Percentiles rank a stretch among this genome's conserved stretches.
Conservation (phyloP, 2,888 invertebrate species). For the Euclidia mi region DNA sequence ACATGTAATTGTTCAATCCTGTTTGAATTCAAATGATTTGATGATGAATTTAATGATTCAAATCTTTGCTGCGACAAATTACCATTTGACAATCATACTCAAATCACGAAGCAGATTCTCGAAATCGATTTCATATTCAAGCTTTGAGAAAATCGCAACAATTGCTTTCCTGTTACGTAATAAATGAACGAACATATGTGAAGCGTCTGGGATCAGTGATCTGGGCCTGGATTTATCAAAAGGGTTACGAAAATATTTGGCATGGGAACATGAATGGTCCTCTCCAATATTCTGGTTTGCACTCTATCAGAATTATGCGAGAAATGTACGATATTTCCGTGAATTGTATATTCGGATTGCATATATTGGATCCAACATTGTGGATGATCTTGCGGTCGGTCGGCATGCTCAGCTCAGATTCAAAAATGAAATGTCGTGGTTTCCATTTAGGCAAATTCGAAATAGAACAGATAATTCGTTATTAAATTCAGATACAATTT, state of each 20-base stretch:
- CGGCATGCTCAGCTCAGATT: too few relatives aligned
- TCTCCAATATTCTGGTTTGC: constrained; percentile 4
- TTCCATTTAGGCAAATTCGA: too few relatives aligned
- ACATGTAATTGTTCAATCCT: too few relatives aligned
- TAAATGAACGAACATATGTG: constrained; percentile 8
- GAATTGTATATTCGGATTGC: not conserved
- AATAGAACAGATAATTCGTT: too few relatives aligned
- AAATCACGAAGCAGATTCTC: not conserved
- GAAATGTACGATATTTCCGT: constrained; percentile 1
- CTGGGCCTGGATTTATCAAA: constrained; percentile 14
- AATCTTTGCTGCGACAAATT: too few relatives aligned
- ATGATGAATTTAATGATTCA: too few relatives aligned
- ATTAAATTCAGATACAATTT: too few relatives aligned
- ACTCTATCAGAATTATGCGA: constrained; percentile 9
- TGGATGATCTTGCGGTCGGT: too few relatives aligned
- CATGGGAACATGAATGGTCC: constrained; percentile 4
- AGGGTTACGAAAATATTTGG: constrained; percentile 13
- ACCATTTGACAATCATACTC: not conserved
- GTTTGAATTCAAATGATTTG: too few relatives aligned
- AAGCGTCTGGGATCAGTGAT: constrained; percentile 13
- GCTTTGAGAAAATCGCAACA: constrained; percentile 2
- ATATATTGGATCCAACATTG: not conserved
- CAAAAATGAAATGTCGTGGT: too few relatives aligned
- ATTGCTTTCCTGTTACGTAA: constrained; percentile 12
- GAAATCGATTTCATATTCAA: not conserved